Evolutionary conservation across 2,888 invertebrate species (phyloP).

Genomic region (Athalia circularis): DNA sequence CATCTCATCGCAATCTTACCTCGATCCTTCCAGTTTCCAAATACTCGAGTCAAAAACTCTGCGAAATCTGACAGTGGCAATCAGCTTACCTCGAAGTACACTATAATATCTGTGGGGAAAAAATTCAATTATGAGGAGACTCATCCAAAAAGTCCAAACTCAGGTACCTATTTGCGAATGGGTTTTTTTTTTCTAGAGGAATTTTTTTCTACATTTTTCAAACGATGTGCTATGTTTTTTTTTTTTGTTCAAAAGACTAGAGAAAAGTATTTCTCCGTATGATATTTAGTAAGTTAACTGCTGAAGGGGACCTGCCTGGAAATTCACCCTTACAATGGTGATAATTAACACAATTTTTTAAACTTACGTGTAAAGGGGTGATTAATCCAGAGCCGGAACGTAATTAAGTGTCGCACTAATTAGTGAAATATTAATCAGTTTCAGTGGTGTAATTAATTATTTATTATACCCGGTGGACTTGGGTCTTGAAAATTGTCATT

Average conservation of each 20-base stretch:
- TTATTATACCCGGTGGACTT: slow-evolving; percentile 28
- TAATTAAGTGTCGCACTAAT: slow-evolving; percentile 47
- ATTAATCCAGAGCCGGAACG: slow-evolving; percentile 42
- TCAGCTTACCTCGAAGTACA: too few species aligned
- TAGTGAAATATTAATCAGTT: slow-evolving; percentile 49
- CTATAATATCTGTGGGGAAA: too few species aligned
- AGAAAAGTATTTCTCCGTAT: slow-evolving; percentile 19
- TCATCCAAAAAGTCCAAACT: too few species aligned
- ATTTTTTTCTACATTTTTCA: neutral
- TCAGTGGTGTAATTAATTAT: slow-evolving; percentile 46
- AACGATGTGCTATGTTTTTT: neutral
- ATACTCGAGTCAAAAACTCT: too few species aligned
- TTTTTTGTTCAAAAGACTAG: neutral
- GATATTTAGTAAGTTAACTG: slow-evolving; percentile 16
- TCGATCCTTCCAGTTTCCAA: neutral
- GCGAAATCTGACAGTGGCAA: too few species aligned
- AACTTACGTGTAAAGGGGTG: slow-evolving; percentile 41
- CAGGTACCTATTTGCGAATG: too few species aligned
- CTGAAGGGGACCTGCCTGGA: neutral
- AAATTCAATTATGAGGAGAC: too few species aligned
- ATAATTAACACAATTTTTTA: slow-evolving; percentile 42
- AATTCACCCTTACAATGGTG: slow-evolving; percentile 28
- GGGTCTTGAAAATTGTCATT: slow-evolving; percentile 44
- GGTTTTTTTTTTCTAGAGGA: neutral
- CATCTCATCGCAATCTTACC: neutral